Conservation (phyloP, 2,113 vertebrate genomes). For the Tauraco erythrolophus region DNA sequence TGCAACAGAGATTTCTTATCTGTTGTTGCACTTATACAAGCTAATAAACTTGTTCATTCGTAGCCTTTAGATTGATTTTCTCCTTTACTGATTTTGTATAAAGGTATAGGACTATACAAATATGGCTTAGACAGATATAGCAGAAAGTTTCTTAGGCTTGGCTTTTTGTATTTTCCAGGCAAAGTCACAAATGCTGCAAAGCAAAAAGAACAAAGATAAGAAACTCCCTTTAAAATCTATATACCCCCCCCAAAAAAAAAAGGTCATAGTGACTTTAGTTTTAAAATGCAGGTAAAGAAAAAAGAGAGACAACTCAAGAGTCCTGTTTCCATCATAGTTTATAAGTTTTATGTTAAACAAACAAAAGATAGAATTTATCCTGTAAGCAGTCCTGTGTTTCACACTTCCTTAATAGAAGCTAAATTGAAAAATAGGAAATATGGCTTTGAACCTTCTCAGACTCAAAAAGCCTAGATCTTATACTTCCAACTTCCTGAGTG, state of each 20-base stretch:
- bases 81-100: background rate
- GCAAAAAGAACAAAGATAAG: background rate
- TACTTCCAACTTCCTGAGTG: background rate
- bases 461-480: background rate
- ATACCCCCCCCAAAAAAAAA: background rate
- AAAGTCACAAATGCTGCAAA: background rate
- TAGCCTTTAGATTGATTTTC: conserved; percentile 5
- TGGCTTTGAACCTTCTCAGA: background rate
- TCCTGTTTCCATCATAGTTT: background rate
- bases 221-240: background rate
- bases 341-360: background rate
- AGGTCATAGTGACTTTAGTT: background rate
- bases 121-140: background rate
- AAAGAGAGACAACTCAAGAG: background rate
- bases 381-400: background rate
- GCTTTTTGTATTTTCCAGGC: background rate
- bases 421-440: background rate
- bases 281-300: background rate
- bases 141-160: background rate
- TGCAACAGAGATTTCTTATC: background rate
- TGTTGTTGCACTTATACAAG: background rate
- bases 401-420: background rate
- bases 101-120: background rate
- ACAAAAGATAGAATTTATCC: background rate
- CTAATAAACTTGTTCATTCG: background rate